Conservation (phyloP, 2,888 invertebrate species). For the Apamea anceps region DNA sequence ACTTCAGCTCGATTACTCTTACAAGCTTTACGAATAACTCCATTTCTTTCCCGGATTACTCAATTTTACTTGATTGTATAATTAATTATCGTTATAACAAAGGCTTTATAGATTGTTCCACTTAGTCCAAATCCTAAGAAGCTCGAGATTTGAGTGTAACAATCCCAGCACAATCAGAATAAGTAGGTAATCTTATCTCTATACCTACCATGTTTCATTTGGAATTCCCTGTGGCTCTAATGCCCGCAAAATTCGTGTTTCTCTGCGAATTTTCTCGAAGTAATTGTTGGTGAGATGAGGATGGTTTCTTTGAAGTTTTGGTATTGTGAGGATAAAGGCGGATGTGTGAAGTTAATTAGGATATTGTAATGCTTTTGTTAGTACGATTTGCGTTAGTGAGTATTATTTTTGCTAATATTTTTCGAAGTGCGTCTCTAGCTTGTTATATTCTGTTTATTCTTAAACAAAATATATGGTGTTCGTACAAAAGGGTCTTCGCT, state of each 20-base stretch:
- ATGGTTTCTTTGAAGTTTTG: conserved; percentile 20
- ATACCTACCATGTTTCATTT: conserved; percentile 46
- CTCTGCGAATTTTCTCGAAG: conserved; percentile 38
- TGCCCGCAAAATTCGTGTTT: conserved; percentile 32
- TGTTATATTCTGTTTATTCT: no score
- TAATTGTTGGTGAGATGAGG: conserved; percentile 8
- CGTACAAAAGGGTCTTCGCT: no score
- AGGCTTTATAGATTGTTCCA: conserved; percentile 33
- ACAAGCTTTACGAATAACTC: no score
- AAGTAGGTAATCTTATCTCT: conserved; percentile 57
- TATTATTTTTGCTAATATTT: no score
- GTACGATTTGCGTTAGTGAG: no score
- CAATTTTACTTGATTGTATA: conserved; percentile 1
- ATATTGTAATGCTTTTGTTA: background rate
- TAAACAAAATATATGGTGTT: no score
- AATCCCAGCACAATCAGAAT: conserved; percentile 66
- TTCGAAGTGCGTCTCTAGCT: no score
- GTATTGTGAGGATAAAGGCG: conserved; percentile 9
- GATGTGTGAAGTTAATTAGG: no score
- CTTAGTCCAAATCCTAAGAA: conserved; percentile 40
- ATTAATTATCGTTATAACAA: conserved; percentile 23
- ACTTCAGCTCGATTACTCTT: background rate
- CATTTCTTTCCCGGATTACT: background rate
- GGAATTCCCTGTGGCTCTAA: conserved; percentile 55
- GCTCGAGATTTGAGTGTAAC: conserved; percentile 12